Evolutionary conservation across 2,797 vertebrate species (phyloP).

Genomic region (Picus viridis): DNA sequence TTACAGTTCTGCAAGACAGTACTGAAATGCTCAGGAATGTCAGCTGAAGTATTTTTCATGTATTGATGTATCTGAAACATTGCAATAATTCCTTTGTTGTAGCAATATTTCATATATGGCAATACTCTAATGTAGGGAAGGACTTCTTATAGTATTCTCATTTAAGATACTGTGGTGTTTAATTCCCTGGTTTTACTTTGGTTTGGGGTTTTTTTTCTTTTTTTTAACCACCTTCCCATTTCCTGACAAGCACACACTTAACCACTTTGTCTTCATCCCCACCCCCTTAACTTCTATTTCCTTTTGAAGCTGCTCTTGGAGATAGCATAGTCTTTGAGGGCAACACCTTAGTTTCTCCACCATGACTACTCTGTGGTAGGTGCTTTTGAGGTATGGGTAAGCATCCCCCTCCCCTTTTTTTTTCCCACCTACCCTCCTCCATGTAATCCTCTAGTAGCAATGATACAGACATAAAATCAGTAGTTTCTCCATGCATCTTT

Average conservation of each 20-base stretch:
- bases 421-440: constrained; percentile 66
- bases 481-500: constrained; percentile 58
- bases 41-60: not conserved
- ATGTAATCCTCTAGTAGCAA: constrained; percentile 55
- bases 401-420: constrained; percentile 60
- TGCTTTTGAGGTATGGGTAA: constrained; percentile 72
- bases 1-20: not conserved
- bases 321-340: constrained; percentile 71
- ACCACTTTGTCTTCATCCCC: constrained; percentile 66
- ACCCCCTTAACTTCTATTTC: constrained; percentile 68
- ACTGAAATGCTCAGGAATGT: not conserved
- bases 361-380: constrained; percentile 71
- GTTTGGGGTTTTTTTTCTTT: not conserved
- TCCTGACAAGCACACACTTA: constrained; percentile 63
- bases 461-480: constrained; percentile 36
- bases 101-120: not conserved
- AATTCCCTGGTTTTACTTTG: constrained; percentile 40
- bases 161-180: constrained; percentile 11
- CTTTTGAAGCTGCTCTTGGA: constrained; percentile 70
- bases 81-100: not conserved
- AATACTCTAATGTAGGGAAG: not conserved
- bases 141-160: not conserved
- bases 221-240: constrained; percentile 57
- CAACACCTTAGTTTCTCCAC: constrained; percentile 72
- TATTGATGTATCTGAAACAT: not conserved